Evolutionary conservation across 2,113 vertebrate genomes (phyloP).

Genomic region (Campylorhamphus procurvoides): DNA sequence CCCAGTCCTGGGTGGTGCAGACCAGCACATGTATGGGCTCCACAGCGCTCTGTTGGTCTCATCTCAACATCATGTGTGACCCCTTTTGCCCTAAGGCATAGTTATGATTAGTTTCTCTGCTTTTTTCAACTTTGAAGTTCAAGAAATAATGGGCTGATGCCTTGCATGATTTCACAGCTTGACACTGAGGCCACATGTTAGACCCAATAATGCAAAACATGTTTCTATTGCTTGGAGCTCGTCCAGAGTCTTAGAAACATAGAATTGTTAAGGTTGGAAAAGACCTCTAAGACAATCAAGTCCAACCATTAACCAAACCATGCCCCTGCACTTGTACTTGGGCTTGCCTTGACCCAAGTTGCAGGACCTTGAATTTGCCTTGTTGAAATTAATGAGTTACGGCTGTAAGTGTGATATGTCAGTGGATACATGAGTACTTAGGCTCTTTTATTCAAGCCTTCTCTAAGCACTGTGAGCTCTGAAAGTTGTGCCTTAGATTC

Average conservation of each 20-base stretch:
- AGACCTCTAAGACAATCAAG: neutral
- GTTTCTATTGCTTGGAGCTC: neutral
- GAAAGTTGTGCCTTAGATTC: neutral
- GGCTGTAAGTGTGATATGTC: neutral
- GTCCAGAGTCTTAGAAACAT: neutral
- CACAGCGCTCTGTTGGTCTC: fast-evolving
- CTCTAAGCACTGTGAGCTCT: neutral
- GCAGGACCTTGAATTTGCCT: neutral
- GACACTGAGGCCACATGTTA: neutral
- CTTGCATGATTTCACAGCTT: neutral
- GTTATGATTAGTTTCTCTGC: neutral
- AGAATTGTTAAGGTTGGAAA: neutral
- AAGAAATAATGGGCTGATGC: neutral
- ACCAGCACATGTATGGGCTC: fast-evolving
- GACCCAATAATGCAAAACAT: neutral
- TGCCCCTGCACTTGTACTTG: neutral
- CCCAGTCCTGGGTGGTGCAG: neutral
- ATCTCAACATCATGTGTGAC: neutral
- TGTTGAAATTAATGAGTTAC: neutral
- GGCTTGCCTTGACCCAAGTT: neutral
- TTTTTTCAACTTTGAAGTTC: neutral
- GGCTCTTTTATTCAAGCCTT: neutral
- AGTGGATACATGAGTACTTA: neutral
- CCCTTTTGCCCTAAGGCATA: neutral
- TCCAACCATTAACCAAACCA: neutral